Percentiles rank a stretch among this genome's conserved stretches.
These are phyloP conservation scores for Lytechinus pictus DNA, from an alignment of 35 echinoderm and acorn worm genomes.

Conservation along the genomic window DNA sequence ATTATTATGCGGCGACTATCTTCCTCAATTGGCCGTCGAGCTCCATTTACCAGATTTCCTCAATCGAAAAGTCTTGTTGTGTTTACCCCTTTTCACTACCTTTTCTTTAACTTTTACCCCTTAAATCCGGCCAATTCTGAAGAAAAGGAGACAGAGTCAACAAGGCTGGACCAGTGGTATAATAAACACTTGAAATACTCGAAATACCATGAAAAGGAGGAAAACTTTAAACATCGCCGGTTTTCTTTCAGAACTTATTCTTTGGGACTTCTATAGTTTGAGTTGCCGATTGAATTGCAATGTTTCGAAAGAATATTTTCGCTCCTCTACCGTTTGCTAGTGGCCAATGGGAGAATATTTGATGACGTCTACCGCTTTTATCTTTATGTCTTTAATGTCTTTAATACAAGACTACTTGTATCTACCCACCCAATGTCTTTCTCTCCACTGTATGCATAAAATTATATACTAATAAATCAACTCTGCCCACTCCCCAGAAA, in stretches of 20 bases:
- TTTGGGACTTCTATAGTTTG: neutral
- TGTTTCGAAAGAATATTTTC: too few species aligned
- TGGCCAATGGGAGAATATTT: too few species aligned
- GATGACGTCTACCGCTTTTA: too few species aligned
- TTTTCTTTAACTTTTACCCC: neutral
- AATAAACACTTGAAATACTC: neutral
- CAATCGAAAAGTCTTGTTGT: neutral
- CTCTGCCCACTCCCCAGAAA: too few species aligned
- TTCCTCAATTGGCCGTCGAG: neutral
- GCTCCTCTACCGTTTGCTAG: too few species aligned
- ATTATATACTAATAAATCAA: too few species aligned
- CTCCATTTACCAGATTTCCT: neutral
- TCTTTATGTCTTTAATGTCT: too few species aligned
- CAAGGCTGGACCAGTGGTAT: neutral
- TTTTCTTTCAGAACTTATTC: neutral
- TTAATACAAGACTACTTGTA: too few species aligned
- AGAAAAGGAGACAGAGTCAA: neutral
- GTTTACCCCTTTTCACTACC: neutral
- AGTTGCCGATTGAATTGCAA: neutral
- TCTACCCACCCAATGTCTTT: too few species aligned
- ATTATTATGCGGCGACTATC: neutral
- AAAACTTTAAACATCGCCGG: neutral
- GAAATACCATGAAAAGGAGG: neutral
- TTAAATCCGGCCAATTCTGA: neutral
- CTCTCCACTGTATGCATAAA: too few species aligned